Base-by-base conservation (phyloP, 2,113 vertebrate species). In the Colius striatus region DNA sequence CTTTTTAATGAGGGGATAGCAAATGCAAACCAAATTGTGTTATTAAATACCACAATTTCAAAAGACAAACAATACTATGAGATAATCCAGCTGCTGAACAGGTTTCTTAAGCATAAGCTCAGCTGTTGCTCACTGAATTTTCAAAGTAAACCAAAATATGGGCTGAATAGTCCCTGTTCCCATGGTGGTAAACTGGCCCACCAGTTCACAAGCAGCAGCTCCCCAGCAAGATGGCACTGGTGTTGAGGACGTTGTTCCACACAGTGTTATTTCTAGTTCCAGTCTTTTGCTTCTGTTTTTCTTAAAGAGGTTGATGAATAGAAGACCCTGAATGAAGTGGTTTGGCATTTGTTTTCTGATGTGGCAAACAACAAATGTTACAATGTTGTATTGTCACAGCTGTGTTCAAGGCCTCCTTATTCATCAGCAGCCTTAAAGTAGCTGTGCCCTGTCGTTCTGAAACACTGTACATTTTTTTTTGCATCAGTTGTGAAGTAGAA, bases 291-390 rank as follows among this genome's bases (percentile, higher is more conserved):
- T 84, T 26, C 30, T 73, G 27, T 13, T 5, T 41, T 47, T 75
- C 29, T n/a, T 7, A 5, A 47, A 71, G 10, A 5, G n/a, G 25
- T 34, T 94, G 96, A 97, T 97, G 93, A 95, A 97, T 97, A 95
- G 89, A 92, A 95, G 94, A 79, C 95, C 96, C 94, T 97, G 95
- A 94, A 75, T 89, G 79, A 96, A 94, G 94, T 96, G 81, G 88
- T 93, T 97, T 78, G 72, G 84, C 94, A 95, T 95, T 90, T 71
- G 91, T 97, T 94, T 95, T 97, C 93, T 89, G 78, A 90, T 93
- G 86, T 84, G 68, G 72, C 74, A 86, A 94, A 92, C 85, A 87
- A 91, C 60, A 62, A 71, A 48, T 3, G 3, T 26, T 87, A 54
- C 72, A 71, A 48, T 3, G 3, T 26, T 87, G 58, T 68, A 36